These are phyloP conservation scores for Trachemys scripta DNA, from an alignment of 2,113 vertebrate species.

Conservation along the genomic window DNA sequence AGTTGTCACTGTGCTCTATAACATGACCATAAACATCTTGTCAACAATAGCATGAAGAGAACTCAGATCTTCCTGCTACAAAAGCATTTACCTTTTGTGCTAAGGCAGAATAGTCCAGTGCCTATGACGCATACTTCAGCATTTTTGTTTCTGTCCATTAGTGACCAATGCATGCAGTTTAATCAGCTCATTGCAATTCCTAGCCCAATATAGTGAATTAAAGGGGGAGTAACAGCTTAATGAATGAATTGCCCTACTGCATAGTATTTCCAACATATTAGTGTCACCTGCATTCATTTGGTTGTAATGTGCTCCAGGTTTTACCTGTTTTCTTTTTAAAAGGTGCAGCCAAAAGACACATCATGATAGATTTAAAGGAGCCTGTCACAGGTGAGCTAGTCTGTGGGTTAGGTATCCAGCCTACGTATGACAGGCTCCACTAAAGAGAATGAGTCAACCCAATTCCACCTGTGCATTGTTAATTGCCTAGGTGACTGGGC, in stretches of 20 bases:
- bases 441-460: too few species aligned
- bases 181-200: background rate
- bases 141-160: background rate
- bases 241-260: background rate
- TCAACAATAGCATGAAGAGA: background rate
- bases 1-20: background rate
- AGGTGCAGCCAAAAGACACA: background rate
- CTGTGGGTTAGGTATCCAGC: too few species aligned
- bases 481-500: too few species aligned
- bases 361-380: slow-evolving; percentile 4
- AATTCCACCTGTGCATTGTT: too few species aligned
- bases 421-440: too few species aligned
- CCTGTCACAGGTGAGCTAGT: background rate
- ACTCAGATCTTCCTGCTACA: background rate
- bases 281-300: background rate
- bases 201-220: background rate
- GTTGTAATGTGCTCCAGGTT: background rate
- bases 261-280: background rate
- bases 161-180: background rate
- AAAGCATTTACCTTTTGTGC: background rate
- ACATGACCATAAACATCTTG: background rate
- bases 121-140: background rate
- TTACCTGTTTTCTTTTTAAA: background rate
- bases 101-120: background rate
- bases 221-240: background rate